phyloP scores from a whole-genome alignment of 1,140 invertebrate genomes.

The Lepidurus arcticus region DNA sequence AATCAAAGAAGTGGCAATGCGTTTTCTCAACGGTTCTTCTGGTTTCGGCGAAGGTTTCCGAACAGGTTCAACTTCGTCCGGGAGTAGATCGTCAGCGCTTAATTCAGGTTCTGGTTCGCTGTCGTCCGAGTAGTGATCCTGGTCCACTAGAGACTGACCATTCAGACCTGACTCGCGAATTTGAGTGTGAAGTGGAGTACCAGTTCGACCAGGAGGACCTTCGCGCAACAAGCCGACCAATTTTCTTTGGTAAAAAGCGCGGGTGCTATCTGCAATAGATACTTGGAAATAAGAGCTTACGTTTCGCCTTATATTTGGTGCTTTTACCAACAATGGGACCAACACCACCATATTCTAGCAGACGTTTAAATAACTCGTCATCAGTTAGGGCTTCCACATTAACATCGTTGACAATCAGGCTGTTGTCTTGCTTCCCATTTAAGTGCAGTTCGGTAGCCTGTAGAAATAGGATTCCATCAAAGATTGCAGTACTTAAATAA shows the following conservation, averaged over 20 bases:
- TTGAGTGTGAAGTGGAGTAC: background rate
- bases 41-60: background rate
- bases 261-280: slow-evolving; percentile 29
- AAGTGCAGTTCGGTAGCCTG: slow-evolving; percentile 10
- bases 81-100: background rate
- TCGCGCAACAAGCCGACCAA: slow-evolving; percentile 32
- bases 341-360: slow-evolving; percentile 34
- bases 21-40: slow-evolving; percentile 9
- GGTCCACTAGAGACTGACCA: slow-evolving; percentile 11
- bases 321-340: slow-evolving; percentile 36
- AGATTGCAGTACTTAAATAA: background rate
- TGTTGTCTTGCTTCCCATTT: slow-evolving; percentile 12
- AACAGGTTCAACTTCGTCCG: slow-evolving; percentile 26
- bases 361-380: slow-evolving; percentile 35
- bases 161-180: background rate
- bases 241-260: slow-evolving; percentile 33
- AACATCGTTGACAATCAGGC: slow-evolving; percentile 30
- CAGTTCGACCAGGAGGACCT: slow-evolving; percentile 23
- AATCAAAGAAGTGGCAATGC: background rate
- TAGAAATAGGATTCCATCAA: background rate
- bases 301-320: background rate
- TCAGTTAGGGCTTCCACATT: slow-evolving; percentile 32
- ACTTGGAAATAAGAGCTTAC: background rate
- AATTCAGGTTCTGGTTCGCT: slow-evolving; percentile 19
- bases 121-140: slow-evolving; percentile 27